A percentile compares a stretch with the other conserved stretches of the same genome.
These are phyloP conservation scores for Riparia riparia DNA, from an alignment of 2,113 vertebrate genomes.

Conservation along the genomic window DNA sequence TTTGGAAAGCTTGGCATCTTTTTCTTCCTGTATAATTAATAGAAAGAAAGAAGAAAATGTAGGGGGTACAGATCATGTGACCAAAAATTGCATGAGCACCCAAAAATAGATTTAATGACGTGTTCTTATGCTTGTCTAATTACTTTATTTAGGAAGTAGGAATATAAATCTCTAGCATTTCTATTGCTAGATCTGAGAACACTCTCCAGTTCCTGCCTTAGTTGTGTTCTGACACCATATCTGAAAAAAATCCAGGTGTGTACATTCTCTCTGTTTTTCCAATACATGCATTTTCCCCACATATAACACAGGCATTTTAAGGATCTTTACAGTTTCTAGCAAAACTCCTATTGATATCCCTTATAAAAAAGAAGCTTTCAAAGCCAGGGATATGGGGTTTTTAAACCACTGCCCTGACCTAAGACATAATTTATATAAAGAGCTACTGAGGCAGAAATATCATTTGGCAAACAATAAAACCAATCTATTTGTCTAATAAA, in stretches of 20 bases:
- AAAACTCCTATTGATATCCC: neutral
- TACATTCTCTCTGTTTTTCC: neutral
- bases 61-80: neutral
- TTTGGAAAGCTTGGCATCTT: neutral
- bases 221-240: neutral
- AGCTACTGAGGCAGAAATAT: neutral
- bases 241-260: neutral
- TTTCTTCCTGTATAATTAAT: neutral
- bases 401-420: neutral
- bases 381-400: neutral
- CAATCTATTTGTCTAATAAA: neutral
- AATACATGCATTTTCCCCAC: neutral
- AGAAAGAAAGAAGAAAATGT: neutral
- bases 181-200: neutral
- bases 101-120: constrained; percentile 6
- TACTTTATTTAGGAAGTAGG: neutral
- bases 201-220: neutral
- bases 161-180: neutral
- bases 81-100: neutral
- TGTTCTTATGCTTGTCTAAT: neutral
- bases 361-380: neutral
- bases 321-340: neutral
- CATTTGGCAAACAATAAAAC: neutral
- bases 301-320: neutral
- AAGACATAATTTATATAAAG: neutral